Percentiles rank a stretch among this genome's conserved stretches.
Conservation (phyloP, 2,113 vertebrate genomes). For the Cavia porcellus region DNA sequence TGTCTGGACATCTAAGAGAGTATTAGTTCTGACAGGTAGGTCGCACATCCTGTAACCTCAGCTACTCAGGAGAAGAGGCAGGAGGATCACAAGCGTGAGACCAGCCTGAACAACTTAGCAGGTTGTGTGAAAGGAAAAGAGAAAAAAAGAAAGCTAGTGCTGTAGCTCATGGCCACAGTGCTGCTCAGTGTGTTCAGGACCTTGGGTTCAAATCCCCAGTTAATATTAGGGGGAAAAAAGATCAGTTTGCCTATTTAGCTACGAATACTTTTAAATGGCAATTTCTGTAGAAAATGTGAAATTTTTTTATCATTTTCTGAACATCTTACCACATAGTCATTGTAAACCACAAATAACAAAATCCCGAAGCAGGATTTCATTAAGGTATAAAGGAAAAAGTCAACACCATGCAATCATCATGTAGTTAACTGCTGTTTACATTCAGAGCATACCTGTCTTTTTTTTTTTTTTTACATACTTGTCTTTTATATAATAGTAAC, state of each 20-base stretch:
- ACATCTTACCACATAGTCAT: constrained; percentile 37
- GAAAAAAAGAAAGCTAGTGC: not conserved
- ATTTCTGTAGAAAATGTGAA: not conserved
- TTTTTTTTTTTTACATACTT: no score
- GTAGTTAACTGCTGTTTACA: not conserved
- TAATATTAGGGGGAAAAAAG: not conserved
- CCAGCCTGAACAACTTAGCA: not conserved
- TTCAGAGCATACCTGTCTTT: not conserved
- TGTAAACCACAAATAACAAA: constrained; percentile 27
- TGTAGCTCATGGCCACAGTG: not conserved
- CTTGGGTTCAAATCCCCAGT: not conserved
- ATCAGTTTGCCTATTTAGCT: not conserved
- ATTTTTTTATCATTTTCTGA: constrained; percentile 26
- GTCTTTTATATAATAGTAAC: not conserved
- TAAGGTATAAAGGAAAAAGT: constrained; percentile 28
- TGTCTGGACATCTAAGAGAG: not conserved
- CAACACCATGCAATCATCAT: not conserved
- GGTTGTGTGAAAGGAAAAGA: not conserved
- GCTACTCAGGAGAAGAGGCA: not conserved
- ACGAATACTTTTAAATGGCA: not conserved
- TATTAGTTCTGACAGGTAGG: not conserved
- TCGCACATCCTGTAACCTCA: not conserved
- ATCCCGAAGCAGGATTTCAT: not conserved
- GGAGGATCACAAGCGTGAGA: not conserved
- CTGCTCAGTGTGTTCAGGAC: not conserved